phyloP scores from a whole-genome alignment of 2,888 invertebrate species.

The Acanthacorydalis orientalis region DNA sequence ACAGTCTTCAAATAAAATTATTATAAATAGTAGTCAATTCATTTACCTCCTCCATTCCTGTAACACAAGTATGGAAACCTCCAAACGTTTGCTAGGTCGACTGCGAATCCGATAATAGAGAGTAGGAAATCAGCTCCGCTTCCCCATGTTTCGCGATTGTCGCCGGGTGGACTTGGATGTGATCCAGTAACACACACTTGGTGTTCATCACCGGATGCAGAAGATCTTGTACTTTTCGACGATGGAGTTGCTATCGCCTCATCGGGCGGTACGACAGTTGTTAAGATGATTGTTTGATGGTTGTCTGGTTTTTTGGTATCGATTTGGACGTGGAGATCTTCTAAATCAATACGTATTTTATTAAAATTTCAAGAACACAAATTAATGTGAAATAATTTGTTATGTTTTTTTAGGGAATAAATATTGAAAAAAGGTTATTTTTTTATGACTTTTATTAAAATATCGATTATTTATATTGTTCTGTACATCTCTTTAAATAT shows the following conservation, averaged over 20 bases:
- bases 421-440: no score
- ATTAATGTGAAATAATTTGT: no score
- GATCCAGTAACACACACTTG: conserved; percentile 22
- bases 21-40: background rate
- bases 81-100: conserved; percentile 79
- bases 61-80: conserved; percentile 65
- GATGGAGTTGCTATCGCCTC: conserved; percentile 21
- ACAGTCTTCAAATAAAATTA: no score
- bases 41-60: conserved; percentile 56
- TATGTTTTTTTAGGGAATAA: no score
- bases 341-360: conserved; percentile 12
- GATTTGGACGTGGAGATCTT: conserved; percentile 28
- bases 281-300: background rate
- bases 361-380: no score
- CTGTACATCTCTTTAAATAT: no score
- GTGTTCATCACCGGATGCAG: conserved; percentile 17
- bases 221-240: conserved; percentile 25
- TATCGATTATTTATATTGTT: no score
- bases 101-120: conserved; percentile 72
- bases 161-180: conserved; percentile 15
- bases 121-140: conserved; percentile 66
- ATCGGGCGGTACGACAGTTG: conserved; percentile 17
- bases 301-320: conserved; percentile 22
- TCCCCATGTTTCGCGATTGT: conserved; percentile 62
- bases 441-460: no score